These are phyloP conservation scores for Cephus cinctus DNA, from an alignment of 1,140 invertebrate species.

Conservation along the genomic window DNA sequence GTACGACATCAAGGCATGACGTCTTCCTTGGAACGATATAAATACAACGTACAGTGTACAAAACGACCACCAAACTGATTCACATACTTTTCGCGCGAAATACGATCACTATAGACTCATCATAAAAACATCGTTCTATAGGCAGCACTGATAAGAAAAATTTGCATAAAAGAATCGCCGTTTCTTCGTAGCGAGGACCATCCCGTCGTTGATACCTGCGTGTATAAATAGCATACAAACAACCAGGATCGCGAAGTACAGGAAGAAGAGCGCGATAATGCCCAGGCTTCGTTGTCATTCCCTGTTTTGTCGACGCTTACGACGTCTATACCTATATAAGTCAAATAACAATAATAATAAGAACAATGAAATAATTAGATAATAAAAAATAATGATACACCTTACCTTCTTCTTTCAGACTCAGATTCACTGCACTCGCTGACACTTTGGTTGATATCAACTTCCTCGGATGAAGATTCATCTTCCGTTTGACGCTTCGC, in stretches of 20 bases:
- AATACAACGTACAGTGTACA: too few species aligned
- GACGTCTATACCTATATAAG: slow-evolving; percentile 37
- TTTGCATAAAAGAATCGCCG: neutral
- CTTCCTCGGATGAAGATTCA: slow-evolving; percentile 12
- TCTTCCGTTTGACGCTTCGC: slow-evolving; percentile 1
- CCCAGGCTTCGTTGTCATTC: slow-evolving; percentile 62
- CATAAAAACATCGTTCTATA: too few species aligned
- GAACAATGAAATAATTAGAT: too few species aligned
- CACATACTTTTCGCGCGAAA: too few species aligned
- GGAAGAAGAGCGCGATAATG: slow-evolving; percentile 58
- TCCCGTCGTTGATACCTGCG: slow-evolving; percentile 57
- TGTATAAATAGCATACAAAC: slow-evolving; percentile 60
- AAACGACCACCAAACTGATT: too few species aligned
- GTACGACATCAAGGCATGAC: too few species aligned
- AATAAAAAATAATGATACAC: neutral
- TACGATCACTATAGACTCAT: too few species aligned
- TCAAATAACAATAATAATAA: too few species aligned
- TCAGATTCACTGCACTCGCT: slow-evolving; percentile 30
- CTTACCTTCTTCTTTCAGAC: slow-evolving; percentile 35
- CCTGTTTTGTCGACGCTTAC: slow-evolving; percentile 39
- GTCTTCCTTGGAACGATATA: too few species aligned
- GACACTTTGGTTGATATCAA: slow-evolving; percentile 15
- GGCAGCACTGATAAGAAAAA: neutral
- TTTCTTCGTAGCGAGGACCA: slow-evolving; percentile 41
- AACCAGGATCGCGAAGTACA: slow-evolving; percentile 60